Base-by-base conservation (phyloP, 2,113 vertebrate genomes). In the Cromileptes altivelis region DNA sequence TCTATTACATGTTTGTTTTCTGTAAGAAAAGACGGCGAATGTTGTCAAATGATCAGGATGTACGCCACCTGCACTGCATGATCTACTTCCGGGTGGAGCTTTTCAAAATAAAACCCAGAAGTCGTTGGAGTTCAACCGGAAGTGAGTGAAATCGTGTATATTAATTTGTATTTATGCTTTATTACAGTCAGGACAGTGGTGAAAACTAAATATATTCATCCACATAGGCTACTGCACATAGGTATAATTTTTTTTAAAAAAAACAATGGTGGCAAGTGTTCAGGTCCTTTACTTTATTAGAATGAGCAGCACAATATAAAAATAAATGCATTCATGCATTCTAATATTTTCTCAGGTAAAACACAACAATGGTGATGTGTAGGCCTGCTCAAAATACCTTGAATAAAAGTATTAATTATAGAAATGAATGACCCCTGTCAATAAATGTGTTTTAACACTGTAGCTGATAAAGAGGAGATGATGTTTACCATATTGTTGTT, bases 41-140 rank as follows among this genome's bases (percentile, higher is more conserved):
- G 91, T 93, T 93, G 90, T 93, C 92, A 94, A 93, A 88, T 42
- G 62, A 63, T 17, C 81, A 75, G 90, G 89, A 92, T 58, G 85
- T 84, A 57, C 79, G 83, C 37, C 86, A 81, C 61, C 60, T 85
- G 78, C 52, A 0, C 18, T 58, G 15, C 13, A 9, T 2, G 0
- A 47, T 88, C 57, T 91, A n/a, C 88, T 82, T 93, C 94, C 92
- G 94, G 93, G 93, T 90, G 5, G 27, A 0, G 1, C 0, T 67
- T 89, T 90, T 85, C 90, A 90, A 75, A 91, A 79, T 89, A 91
- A 92, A 72, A 56, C 1, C 11, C 2, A 1, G 8, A 27, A 37
- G n/a, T 11, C 4, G 8, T 4, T 15, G 21, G 70, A 2, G 30
- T 0, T 21, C 5, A 27, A 72, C 30, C 61, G 69, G 72, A 81